A percentile compares a stretch with the other conserved stretches of the same genome.
Conservation (phyloP, 2,113 vertebrate species). For the Cervus canadensis region DNA sequence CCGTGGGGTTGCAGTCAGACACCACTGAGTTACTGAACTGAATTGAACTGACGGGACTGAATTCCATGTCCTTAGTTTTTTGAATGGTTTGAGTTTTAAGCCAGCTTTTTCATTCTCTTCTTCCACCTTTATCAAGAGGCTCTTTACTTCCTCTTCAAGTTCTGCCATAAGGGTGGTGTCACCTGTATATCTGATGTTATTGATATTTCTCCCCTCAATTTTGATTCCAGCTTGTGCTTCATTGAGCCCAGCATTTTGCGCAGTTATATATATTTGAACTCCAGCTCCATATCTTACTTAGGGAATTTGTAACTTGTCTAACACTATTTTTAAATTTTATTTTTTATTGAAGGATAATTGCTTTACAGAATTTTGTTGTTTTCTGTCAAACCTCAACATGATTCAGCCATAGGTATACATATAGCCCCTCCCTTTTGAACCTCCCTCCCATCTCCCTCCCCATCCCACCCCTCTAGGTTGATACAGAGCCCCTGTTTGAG, state of each 20-base stretch:
- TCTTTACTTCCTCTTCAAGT: not conserved
- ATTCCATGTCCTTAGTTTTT: not conserved
- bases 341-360: not conserved
- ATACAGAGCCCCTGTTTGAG: not conserved
- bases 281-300: not conserved
- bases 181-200: not conserved
- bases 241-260: not conserved
- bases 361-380: not conserved
- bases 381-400: not conserved
- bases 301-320: not conserved
- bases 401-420: not conserved
- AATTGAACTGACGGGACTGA: not conserved
- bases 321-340: not conserved
- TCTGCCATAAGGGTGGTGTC: not conserved
- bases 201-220: not conserved
- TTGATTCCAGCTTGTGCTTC: not conserved
- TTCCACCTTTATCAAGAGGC: not conserved
- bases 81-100: not conserved
- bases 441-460: not conserved
- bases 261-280: not conserved
- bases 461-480: not conserved
- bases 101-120: not conserved
- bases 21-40: not conserved
- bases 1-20: accelerated
- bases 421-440: accelerated